Evolutionary conservation across 2,113 vertebrate species (phyloP).

Genomic region (Piaya cayana): DNA sequence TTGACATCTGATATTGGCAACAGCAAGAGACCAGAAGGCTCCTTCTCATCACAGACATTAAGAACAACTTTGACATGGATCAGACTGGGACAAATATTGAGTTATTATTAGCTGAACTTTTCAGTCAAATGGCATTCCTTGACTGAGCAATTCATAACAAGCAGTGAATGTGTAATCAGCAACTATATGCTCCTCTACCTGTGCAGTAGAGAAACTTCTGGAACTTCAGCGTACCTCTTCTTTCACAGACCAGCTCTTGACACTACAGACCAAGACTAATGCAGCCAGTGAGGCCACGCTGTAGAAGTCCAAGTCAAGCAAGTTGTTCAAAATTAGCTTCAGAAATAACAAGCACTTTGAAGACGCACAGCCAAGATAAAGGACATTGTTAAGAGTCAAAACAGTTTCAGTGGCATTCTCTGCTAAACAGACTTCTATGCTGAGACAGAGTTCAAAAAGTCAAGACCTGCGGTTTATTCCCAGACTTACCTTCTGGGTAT

Average conservation of each 20-base stretch:
- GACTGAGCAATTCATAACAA: accelerated
- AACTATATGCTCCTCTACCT: not conserved
- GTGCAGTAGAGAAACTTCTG: not conserved
- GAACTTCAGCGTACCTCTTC: not conserved
- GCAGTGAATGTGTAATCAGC: not conserved
- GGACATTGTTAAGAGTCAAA: not conserved
- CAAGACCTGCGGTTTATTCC: not conserved
- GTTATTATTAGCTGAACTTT: not conserved
- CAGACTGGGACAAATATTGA: not conserved
- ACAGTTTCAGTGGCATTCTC: not conserved
- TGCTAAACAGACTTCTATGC: not conserved
- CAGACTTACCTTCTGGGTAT: conserved; percentile 80
- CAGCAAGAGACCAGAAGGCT: not conserved
- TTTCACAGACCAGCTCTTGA: not conserved
- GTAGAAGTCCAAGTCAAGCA: not conserved
- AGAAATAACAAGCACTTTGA: not conserved
- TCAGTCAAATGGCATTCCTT: not conserved
- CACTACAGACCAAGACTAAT: not conserved
- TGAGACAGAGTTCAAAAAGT: not conserved
- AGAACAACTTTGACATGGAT: not conserved
- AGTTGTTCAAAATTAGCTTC: not conserved
- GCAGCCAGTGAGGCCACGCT: not conserved
- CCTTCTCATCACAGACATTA: not conserved
- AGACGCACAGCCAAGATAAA: not conserved
- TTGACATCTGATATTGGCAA: not conserved